These are phyloP conservation scores for Sinotaia quadrata DNA, from an alignment of 2,888 invertebrate genomes.

Conservation along the genomic window DNA sequence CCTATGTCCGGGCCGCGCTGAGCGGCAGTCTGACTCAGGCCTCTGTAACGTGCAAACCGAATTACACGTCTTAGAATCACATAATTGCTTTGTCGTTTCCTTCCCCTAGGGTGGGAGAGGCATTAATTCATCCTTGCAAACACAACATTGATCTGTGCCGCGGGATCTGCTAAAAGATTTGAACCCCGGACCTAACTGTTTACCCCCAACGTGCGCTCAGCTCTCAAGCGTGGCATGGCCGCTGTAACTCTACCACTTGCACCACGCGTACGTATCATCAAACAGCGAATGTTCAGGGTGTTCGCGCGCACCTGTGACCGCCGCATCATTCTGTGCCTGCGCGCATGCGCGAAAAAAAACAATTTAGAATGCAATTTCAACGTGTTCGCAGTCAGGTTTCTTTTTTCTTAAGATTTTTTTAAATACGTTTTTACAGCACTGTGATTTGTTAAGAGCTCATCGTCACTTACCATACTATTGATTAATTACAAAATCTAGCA, in stretches of 20 bases:
- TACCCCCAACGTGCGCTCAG: conserved; percentile 2
- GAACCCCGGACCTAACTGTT: not conserved
- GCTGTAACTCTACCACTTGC: conserved; percentile 8
- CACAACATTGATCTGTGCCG: not conserved
- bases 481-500: no score
- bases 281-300: not conserved
- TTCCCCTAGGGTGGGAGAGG: not conserved
- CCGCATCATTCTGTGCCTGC: not conserved
- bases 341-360: no score
- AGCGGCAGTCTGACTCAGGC: no score
- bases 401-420: no score
- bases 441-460: no score
- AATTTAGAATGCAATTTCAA: no score
- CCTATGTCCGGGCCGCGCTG: no score
- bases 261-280: conserved; percentile 9
- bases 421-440: no score
- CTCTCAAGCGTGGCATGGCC: conserved; percentile 1
- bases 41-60: no score
- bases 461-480: no score
- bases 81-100: not conserved
- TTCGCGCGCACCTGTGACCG: conserved; percentile 5
- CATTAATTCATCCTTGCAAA: not conserved
- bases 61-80: not conserved
- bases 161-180: conserved; percentile 1
- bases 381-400: no score